Base-by-base conservation (phyloP, 2,113 vertebrate species). In the Nesogale talazaci region DNA sequence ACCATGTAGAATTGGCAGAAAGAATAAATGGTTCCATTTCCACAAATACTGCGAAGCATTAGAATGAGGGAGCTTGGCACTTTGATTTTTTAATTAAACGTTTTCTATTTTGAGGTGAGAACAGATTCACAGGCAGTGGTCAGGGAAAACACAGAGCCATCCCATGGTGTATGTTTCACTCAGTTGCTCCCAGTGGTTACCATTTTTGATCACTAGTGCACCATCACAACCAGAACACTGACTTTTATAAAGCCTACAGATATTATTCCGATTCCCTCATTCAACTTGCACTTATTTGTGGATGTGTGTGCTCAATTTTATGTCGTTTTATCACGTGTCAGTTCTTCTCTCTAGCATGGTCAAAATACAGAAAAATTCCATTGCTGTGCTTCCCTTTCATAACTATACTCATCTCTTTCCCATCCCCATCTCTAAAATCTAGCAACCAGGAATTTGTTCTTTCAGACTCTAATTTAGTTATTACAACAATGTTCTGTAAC, bases 401-500 rank as follows among this genome's bases (percentile, higher is more conserved):
- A 88, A 69, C 17, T 78, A 89, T 23, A 4, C 46, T 19, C 38
- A 83, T 34, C 56, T 83, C 70, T 74, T 84, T 74, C 31, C 56
- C 0, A 0, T 56, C 69, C 31, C 61, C 69, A 88, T 42, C 57
- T 52, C 20, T 31, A 69, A 67, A 67, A 67, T 57, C n/a, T 57
- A 19, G 34, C 11, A 70, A 46, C 75, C 11, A 42, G 70, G 83
- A 76, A 92, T 83, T 86, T 93, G 42, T 63, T 89, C 86, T 86
- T 36, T 80, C 90, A 31, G 57, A 88, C 86, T 92, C 61, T 79
- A 83, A 90, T 94, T 92, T 86, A 89, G 74, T 72, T 81, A 86
- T 89, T 85, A 88, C 89, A 81, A 93, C 86, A 77, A 88, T 34
- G 83, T 86, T 95, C 86, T 40, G 72, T 80, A 94, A 89, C 69